Base-by-base conservation (phyloP, 2,888 invertebrate genomes). In the Pachycephus smyrnensis region DNA sequence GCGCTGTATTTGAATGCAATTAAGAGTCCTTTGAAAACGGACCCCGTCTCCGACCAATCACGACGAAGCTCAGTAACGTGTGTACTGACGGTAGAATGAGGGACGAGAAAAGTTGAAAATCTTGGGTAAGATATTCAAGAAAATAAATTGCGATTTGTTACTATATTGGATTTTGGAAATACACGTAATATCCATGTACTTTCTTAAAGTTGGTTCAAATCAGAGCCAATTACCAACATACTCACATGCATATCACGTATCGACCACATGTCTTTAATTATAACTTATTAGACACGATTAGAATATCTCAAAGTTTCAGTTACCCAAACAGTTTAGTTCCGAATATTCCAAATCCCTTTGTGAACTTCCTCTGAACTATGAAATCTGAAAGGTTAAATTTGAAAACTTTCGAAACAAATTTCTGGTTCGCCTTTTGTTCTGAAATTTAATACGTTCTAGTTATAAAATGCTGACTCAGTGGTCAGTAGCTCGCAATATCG, bases 1-100 rank as follows among this genome's bases (percentile, higher is more conserved):
- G 80, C 80, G 76, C 83, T 81, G 84, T 83, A 88, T 87, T 88
- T 86, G 82, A 88, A 88, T 86, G 87, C 83, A 88, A 88, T 88
- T 88, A 87, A 82, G 77, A 77, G 77, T 80, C 84, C 87, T 88
- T 87, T 86, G 88, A 86, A 85, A 83, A 78, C 33, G 76, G 73
- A 32, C 79, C 77, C 73, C 77, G 2, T 55, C 55, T 55, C 9
- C 23, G 55, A 9, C 55, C 55, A 55, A 55, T 23, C 55, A 9
- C 23, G 55, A 55, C 55, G 55, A 55, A 55, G 23, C 55, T 55
- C 23, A 23, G 55, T 55, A 55, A 23, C 23, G 15, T 55, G 55
- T 23, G 55, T 55, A 23, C 9, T 23, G 6, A 15, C 6, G 6
- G 9, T 55, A 23, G 55, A 55, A 55, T 1, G 55, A 55, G 55